phyloP scores from a whole-genome alignment of 2,797 vertebrate genomes.

The Bovichtus diacanthus region DNA sequence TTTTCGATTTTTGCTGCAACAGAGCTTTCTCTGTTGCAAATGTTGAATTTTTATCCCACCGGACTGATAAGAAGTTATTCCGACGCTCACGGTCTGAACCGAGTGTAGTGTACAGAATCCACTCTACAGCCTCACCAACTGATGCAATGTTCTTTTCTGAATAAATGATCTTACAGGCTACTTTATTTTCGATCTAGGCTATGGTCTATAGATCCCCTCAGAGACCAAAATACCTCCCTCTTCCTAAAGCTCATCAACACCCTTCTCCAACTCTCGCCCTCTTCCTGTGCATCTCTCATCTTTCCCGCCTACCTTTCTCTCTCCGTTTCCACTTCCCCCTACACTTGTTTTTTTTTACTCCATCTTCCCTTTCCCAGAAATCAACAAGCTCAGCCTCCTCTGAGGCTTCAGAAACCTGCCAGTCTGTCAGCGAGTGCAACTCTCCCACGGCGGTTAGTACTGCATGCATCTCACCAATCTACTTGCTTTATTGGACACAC shows the following conservation, averaged over 20 bases:
- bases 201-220: slow-evolving; percentile 44
- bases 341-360: slow-evolving; percentile 45
- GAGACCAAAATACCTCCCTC: slow-evolving; percentile 40
- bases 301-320: slow-evolving; percentile 39
- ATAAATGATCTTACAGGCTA: slow-evolving; percentile 65
- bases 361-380: slow-evolving; percentile 87
- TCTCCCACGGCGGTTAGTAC: slow-evolving; percentile 97
- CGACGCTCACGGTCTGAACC: slow-evolving; percentile 41
- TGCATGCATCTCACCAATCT: slow-evolving; percentile 52
- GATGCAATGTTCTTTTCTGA: slow-evolving; percentile 68
- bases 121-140: slow-evolving; percentile 44
- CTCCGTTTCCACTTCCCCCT: slow-evolving; percentile 51
- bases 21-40: slow-evolving; percentile 53
- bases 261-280: slow-evolving; percentile 44
- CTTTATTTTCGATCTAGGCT: slow-evolving; percentile 57
- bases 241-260: slow-evolving; percentile 57
- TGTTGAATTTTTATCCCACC: slow-evolving; percentile 54
- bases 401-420: slow-evolving; percentile 97
- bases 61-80: slow-evolving; percentile 59
- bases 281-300: slow-evolving; percentile 37
- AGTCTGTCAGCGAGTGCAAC: slow-evolving; percentile 98
- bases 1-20: slow-evolving; percentile 38
- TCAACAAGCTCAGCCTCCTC: slow-evolving; percentile 98
- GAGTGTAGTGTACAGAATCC: slow-evolving; percentile 45
- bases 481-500: slow-evolving; percentile 36